These are phyloP conservation scores for Polydrusus cervinus DNA, from an alignment of 2,888 invertebrate species.

Conservation along the genomic window DNA sequence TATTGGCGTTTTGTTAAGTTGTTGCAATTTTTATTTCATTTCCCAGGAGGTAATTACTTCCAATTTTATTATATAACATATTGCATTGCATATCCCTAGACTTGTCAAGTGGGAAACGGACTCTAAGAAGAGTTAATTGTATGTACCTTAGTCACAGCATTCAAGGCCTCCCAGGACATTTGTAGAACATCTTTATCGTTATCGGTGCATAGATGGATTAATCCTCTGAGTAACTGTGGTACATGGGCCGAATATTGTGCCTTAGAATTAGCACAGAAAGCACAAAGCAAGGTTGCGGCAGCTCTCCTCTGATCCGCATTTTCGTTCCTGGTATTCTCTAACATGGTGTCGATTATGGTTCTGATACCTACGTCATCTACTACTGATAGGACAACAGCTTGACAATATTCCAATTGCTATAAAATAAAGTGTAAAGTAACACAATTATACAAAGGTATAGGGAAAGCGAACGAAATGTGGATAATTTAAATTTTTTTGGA, in stretches of 20 bases:
- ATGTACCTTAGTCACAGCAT: constrained; percentile 86
- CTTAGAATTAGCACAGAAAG: constrained; percentile 91
- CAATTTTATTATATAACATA: no score
- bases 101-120: no score
- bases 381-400: constrained; percentile 93
- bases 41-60: no score
- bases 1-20: no score
- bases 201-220: constrained; percentile 89
- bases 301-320: constrained; percentile 81
- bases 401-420: constrained; percentile 91
- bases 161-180: constrained; percentile 93
- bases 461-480: no score
- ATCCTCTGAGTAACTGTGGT: constrained; percentile 89
- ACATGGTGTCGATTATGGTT: constrained; percentile 89
- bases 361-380: constrained; percentile 90
- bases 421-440: not conserved
- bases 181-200: constrained; percentile 86
- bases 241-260: constrained; percentile 92
- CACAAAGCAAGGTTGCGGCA: constrained; percentile 89
- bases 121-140: no score
- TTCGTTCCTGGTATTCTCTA: constrained; percentile 83
- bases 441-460: no score
- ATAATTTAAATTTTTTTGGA: no score
- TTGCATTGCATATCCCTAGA: no score
- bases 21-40: no score